Base-by-base conservation (phyloP, 2,888 invertebrate genomes). In the Clistopyga incitator region DNA sequence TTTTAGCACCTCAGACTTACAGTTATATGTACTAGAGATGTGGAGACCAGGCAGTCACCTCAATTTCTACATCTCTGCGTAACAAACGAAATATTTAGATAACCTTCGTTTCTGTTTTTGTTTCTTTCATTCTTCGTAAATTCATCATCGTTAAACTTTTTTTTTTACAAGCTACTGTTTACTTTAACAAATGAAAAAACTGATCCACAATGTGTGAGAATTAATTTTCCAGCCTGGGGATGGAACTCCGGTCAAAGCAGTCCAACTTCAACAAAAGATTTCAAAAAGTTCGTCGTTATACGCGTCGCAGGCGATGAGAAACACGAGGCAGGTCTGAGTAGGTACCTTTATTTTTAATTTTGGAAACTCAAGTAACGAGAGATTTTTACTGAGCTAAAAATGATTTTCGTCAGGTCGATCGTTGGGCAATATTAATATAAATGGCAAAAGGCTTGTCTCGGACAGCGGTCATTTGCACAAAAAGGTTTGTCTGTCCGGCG, bases 231-330 rank as follows among this genome's bases (percentile, higher is more conserved):
- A 93, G 94, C 94, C 72, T 94, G 94, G 94, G 94, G 94, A 77
- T 94, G 94, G 94, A 94, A 93, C 87, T 94, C 92, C 61, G 94
- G 94, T 20, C 94, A 94, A 84, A 93, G 92, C 71, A 94, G 94
- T 87, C 94, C 94, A 34, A 94, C 93, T 15, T 93, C 94, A 38
- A 92, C 93, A 1, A 94, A 94, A 87, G 95, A 95, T 91, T 94
- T 95, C 84, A 95, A 95, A 88, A 94, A 95, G 87, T 95, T 95
- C 89, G 95, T 96, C 29, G 95, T 95, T 0, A 95, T 95, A 77
- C 93, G 95, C 84, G 95, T 95, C 78, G 94, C 95, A 1, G 95
- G 94, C 29, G 94, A 95, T 84, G 94, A 94, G 79, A 94, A 94
- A 85, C 93, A 94, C 54, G 93, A 93, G 74, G 92, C 92, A 45